Percentiles rank a stretch among this genome's conserved stretches.
Evolutionary conservation across 2,888 invertebrate species (phyloP).

Genomic region (Cephus pulcher): DNA sequence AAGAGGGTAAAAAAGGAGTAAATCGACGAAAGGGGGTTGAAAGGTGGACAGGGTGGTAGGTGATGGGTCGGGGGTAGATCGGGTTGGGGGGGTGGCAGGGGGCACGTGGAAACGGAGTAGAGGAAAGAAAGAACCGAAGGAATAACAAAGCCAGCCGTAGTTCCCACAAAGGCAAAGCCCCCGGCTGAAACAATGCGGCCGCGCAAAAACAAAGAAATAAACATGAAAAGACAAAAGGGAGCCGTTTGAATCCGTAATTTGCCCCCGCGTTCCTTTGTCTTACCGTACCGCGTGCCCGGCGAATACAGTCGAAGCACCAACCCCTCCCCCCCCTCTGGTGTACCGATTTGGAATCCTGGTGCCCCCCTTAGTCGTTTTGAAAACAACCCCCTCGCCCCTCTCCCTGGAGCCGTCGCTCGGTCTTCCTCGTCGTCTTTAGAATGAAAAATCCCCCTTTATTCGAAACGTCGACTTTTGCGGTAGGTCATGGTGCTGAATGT

Average conservation of each 20-base stretch:
- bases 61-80: too few species aligned
- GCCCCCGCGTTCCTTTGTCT: constrained; percentile 60
- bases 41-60: too few species aligned
- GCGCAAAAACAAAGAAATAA: constrained; percentile 64
- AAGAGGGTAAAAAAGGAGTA: constrained; percentile 13
- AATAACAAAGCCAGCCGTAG: constrained; percentile 51
- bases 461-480: constrained; percentile 27
- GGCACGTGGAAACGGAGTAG: constrained; percentile 20
- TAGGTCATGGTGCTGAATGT: constrained; percentile 33
- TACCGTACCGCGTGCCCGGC: constrained; percentile 40
- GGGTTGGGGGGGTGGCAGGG: constrained; percentile 27
- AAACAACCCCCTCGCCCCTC: not conserved
- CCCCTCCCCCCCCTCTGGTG: too few species aligned
- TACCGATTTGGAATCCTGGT: constrained; percentile 27
- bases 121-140: constrained; percentile 36
- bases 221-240: constrained; percentile 62
- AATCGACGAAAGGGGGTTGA: too few species aligned
- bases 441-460: constrained; percentile 18
- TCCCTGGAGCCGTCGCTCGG: not conserved
- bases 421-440: not conserved
- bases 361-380: constrained; percentile 18
- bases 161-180: constrained; percentile 46
- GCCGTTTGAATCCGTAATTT: constrained; percentile 66
- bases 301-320: too few species aligned
- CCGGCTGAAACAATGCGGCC: constrained; percentile 58